A percentile compares a stretch with the other conserved stretches of the same genome.
phyloP scores from a whole-genome alignment of 2,797 vertebrate genomes.

The Novumbra hubbsi region DNA sequence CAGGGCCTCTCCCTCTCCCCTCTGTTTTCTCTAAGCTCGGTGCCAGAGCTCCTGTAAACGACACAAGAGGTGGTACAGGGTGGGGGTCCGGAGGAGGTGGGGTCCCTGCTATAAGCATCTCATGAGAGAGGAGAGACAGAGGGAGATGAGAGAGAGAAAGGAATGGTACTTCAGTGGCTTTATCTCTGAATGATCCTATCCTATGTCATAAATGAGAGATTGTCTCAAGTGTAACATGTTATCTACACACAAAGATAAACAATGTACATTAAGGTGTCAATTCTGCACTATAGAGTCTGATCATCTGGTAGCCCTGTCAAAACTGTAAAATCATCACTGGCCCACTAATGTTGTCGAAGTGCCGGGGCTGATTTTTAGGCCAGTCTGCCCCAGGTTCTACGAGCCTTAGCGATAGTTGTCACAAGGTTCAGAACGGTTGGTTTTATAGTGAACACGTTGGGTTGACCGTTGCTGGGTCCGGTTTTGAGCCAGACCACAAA shows the following conservation, averaged over 20 bases:
- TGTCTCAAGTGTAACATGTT: conserved; percentile 1
- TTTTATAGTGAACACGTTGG: not conserved
- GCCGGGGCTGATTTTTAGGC: no score
- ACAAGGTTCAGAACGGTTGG: not conserved
- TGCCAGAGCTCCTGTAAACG: conserved; percentile 36
- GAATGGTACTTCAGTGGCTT: conserved; percentile 17
- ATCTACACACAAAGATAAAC: conserved; percentile 6
- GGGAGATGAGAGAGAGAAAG: conserved; percentile 2
- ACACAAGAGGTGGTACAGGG: conserved; percentile 20
- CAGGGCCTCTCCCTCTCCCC: conserved; percentile 42
- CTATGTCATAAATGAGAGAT: conserved; percentile 46
- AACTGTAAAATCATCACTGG: no score
- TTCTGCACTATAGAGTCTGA: no score
- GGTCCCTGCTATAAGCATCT: conserved; percentile 21
- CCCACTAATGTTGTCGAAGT: no score
- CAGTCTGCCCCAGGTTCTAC: conserved; percentile 7
- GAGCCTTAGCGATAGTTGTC: not conserved
- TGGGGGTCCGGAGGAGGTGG: not conserved
- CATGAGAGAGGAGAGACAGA: conserved; percentile 4
- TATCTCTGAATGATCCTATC: conserved; percentile 45
- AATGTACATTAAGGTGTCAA: conserved; percentile 6
- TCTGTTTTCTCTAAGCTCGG: conserved; percentile 49
- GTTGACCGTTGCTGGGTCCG: not conserved
- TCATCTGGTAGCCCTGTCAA: no score
- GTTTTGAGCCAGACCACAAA: not conserved